Evolutionary conservation across 2,113 vertebrate species (phyloP).

Genomic region (Erinaceus europaeus): DNA sequence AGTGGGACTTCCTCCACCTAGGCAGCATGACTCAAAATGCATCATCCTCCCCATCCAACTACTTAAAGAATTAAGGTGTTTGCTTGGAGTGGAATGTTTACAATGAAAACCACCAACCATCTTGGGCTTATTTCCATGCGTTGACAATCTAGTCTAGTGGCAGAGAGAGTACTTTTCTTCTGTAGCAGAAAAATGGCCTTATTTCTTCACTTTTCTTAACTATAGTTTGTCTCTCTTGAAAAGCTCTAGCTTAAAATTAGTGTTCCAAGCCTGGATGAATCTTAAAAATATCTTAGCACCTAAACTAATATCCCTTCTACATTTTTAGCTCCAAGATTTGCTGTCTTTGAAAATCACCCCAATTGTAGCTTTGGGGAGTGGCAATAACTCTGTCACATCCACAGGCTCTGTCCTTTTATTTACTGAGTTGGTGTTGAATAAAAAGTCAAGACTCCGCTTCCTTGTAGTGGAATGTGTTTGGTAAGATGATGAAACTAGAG

Average conservation of each 20-base stretch:
- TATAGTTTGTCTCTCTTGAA: not conserved
- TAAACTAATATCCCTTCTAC: not conserved
- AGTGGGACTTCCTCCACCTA: constrained; percentile 50
- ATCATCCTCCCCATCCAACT: constrained; percentile 19
- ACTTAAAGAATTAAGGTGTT: constrained; percentile 26
- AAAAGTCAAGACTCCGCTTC: constrained; percentile 36
- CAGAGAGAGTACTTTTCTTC: not conserved
- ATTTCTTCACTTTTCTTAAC: not conserved
- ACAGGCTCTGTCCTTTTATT: constrained; percentile 32
- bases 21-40: constrained; percentile 66
- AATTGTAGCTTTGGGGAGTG: not conserved
- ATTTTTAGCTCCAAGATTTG: constrained; percentile 25
- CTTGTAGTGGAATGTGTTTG: constrained; percentile 25
- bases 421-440: constrained; percentile 17
- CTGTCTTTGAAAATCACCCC: constrained; percentile 58
- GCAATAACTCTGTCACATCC: constrained; percentile 6
- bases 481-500: constrained; percentile 49
- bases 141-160: not conserved
- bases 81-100: constrained; percentile 63
- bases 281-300: not conserved
- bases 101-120: constrained; percentile 52
- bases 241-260: not conserved
- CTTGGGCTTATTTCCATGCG: constrained; percentile 39
- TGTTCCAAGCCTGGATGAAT: not conserved
- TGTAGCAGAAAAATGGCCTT: not conserved